Base-by-base conservation (phyloP, 2,113 vertebrate species). In the Neolamprologus longior region DNA sequence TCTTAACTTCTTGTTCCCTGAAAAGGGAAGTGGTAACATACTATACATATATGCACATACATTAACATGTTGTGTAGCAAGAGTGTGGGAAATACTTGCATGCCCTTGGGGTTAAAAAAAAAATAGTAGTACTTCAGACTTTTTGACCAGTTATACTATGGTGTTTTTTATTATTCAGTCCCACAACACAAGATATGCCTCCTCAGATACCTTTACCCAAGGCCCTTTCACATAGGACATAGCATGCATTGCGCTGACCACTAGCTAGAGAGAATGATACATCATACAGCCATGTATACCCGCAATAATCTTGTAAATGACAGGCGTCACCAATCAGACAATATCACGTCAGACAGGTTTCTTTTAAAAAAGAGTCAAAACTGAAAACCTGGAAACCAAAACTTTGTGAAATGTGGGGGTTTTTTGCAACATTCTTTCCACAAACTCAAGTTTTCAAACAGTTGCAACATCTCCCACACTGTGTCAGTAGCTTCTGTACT, bases 361-460 rank as follows among this genome's bases (percentile, higher is more conserved):
- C 26, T 26, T 55, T 57, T 15, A 0, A 3, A 57, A 58, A 58
- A 58, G 57, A 58, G 57, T 58, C 57, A 58, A 31, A 58, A 58
- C 26, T 58, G 57, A 31, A 58, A 17, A 58, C 57, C 57, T 17
- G 57, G 57, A 17, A 58, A 58, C 57, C 1, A 0, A 58, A 31
- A 1, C 26, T 31, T 31, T 31, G 57, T 31, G 8, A 58, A 58
- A 31, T 58, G 14, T 58, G 57, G 26, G 26, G 0, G 0, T 31
- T 57, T 58, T 61, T 61, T 61, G 57, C 57, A 61, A 61, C 24
- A 1, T 9, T 61, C 14, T 61, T 31, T 61, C 14, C 57, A 61
- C 28, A 6, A 10, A 61, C 14, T 61, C 3, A 61, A 61, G 57
- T 9, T 61, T 61, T 61, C 2, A 61, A 17, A 61, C 26, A 61